A percentile compares a stretch with the other conserved stretches of the same genome.
Conservation (phyloP, 2,888 invertebrate genomes). For the Girardia tigrina region DNA sequence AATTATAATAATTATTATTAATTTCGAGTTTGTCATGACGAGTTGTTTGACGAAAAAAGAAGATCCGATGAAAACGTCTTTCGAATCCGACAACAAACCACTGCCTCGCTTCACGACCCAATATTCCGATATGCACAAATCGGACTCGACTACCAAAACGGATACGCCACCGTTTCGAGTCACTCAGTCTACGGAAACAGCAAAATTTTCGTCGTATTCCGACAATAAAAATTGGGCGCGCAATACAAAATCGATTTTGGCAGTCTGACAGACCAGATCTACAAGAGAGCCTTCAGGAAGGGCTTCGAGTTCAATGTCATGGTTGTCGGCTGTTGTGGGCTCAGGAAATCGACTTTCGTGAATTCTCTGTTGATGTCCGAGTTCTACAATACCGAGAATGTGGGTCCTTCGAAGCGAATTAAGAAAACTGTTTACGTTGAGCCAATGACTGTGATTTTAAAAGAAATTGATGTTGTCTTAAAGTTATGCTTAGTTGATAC, state of each 20-base stretch:
- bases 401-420: conserved; percentile 75
- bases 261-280: not conserved
- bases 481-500: conserved; percentile 91
- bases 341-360: not conserved
- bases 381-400: not conserved
- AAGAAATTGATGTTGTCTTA: conserved; percentile 92
- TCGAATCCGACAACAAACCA: not conserved
- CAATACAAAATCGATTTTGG: not conserved
- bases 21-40: too few species aligned
- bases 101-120: not conserved
- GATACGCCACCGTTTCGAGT: not conserved
- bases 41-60: not conserved
- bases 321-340: not conserved
- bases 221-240: conserved; percentile 1
- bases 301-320: conserved; percentile 9
- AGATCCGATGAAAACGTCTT: conserved; percentile 7
- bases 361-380: conserved; percentile 3
- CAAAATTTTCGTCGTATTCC: not conserved
- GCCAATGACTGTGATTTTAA: conserved; percentile 77
- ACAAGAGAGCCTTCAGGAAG: conserved; percentile 5
- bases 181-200: not conserved
- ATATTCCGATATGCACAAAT: not conserved
- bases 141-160: not conserved
- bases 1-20: too few species aligned
- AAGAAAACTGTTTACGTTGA: conserved; percentile 88